These are phyloP conservation scores for Dascillus cervinus DNA, from an alignment of 2,888 invertebrate species.

Conservation along the genomic window DNA sequence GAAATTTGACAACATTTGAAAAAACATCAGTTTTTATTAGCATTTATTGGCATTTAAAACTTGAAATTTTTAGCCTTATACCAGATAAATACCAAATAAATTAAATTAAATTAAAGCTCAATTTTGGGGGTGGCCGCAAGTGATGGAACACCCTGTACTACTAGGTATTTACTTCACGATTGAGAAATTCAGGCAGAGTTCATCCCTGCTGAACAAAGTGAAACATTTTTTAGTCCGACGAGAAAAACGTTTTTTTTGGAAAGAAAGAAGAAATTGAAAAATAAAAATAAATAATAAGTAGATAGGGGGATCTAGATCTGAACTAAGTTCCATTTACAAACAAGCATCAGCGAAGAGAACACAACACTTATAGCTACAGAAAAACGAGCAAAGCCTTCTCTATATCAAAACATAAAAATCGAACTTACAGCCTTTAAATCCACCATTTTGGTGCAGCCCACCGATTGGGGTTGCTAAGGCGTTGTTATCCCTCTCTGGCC, in stretches of 20 bases:
- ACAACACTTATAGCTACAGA: conserved; percentile 30
- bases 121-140: no score
- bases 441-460: conserved; percentile 37
- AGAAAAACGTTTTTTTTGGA: neutral
- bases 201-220: no score
- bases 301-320: conserved; percentile 1
- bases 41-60: no score
- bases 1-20: no score
- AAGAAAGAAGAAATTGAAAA: neutral
- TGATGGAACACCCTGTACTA: no score
- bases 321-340: conserved; percentile 13
- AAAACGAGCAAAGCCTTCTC: conserved; percentile 36
- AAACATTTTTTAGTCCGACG: neutral
- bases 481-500: conserved; percentile 36
- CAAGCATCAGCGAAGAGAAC: conserved; percentile 20
- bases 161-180: no score
- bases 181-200: no score
- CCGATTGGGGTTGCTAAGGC: conserved; percentile 44
- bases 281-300: neutral
- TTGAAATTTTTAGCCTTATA: no score
- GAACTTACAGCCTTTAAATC: conserved; percentile 37
- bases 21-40: no score
- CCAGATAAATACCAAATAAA: no score
- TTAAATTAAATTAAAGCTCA: no score
- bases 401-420: conserved; percentile 43